Percentiles rank a stretch among this genome's conserved stretches.
Evolutionary conservation across 2,888 invertebrate species (phyloP).

Genomic region (Drosophila robusta): DNA sequence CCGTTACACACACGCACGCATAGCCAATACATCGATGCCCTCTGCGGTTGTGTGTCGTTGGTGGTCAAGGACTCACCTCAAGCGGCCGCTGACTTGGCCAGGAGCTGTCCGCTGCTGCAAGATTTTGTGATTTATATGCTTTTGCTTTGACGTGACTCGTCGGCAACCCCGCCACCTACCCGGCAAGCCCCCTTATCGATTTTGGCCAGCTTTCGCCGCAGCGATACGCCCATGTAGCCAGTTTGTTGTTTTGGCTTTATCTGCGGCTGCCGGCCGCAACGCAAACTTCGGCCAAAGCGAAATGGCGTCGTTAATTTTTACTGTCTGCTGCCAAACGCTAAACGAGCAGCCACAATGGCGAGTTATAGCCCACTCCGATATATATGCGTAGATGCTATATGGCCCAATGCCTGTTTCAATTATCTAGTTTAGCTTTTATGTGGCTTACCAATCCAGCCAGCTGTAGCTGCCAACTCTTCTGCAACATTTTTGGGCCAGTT

Average conservation of each 20-base stretch:
- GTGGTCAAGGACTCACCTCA: slow-evolving; percentile 75
- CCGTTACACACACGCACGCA: not conserved
- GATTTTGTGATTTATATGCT: slow-evolving; percentile 79
- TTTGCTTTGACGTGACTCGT: slow-evolving; percentile 66
- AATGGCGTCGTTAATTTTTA: slow-evolving; percentile 78
- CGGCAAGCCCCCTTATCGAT: slow-evolving; percentile 57
- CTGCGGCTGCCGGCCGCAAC: slow-evolving; percentile 49
- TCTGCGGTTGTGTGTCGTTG: slow-evolving; percentile 29
- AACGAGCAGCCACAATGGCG: slow-evolving; percentile 22
- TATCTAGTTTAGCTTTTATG: slow-evolving; percentile 65
- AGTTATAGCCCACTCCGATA: slow-evolving; percentile 30
- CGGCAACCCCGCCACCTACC: not conserved
- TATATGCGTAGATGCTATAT: not conserved
- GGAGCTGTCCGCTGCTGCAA: slow-evolving; percentile 66
- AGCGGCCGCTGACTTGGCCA: slow-evolving; percentile 44
- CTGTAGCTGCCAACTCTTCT: slow-evolving; percentile 12
- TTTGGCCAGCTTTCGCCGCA: slow-evolving; percentile 35
- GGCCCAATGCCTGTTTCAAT: slow-evolving; percentile 55
- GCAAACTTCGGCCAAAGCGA: slow-evolving; percentile 65
- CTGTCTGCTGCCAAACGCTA: slow-evolving; percentile 39
- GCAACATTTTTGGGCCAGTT: slow-evolving; percentile 41
- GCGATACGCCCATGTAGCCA: slow-evolving; percentile 41
- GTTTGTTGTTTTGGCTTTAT: slow-evolving; percentile 67
- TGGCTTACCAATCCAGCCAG: slow-evolving; percentile 48
- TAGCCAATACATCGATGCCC: slow-evolving; percentile 35